phyloP scores from a whole-genome alignment of 1,140 invertebrate genomes.

The Anastrepha obliqua region DNA sequence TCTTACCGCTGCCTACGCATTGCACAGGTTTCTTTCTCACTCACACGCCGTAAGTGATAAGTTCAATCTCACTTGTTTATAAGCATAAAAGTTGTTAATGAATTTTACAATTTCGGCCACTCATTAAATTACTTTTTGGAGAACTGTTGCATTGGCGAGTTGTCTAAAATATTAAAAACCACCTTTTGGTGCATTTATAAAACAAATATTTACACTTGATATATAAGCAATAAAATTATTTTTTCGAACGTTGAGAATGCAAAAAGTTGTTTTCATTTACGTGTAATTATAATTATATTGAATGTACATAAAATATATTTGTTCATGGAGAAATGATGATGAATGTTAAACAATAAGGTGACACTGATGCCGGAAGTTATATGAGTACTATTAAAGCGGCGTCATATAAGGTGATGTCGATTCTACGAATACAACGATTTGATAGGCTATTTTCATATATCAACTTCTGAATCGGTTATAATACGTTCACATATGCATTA shows the following conservation, averaged over 20 bases:
- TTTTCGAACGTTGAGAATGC: neutral
- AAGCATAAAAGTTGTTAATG: neutral
- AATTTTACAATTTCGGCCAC: neutral
- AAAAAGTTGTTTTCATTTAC: slow-evolving; percentile 31
- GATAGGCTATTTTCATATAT: too few species aligned
- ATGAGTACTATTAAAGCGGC: too few species aligned
- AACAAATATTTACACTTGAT: neutral
- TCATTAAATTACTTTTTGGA: too few species aligned
- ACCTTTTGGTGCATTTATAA: too few species aligned
- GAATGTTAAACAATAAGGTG: neutral
- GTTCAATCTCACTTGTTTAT: neutral
- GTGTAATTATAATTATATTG: slow-evolving; percentile 12
- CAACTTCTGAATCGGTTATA: too few species aligned
- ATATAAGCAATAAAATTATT: neutral
- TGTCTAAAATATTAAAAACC: too few species aligned
- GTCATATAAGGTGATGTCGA: too few species aligned
- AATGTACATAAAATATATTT: neutral
- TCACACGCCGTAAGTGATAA: neutral
- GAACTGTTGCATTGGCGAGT: too few species aligned
- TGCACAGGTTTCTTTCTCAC: neutral
- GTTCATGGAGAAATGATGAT: neutral
- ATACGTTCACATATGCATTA: too few species aligned
- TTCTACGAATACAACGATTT: too few species aligned
- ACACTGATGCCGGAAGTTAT: neutral
- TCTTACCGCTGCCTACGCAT: slow-evolving; percentile 50